Base-by-base conservation (phyloP, 1,140 invertebrate genomes). In the Antheraea mylitta region DNA sequence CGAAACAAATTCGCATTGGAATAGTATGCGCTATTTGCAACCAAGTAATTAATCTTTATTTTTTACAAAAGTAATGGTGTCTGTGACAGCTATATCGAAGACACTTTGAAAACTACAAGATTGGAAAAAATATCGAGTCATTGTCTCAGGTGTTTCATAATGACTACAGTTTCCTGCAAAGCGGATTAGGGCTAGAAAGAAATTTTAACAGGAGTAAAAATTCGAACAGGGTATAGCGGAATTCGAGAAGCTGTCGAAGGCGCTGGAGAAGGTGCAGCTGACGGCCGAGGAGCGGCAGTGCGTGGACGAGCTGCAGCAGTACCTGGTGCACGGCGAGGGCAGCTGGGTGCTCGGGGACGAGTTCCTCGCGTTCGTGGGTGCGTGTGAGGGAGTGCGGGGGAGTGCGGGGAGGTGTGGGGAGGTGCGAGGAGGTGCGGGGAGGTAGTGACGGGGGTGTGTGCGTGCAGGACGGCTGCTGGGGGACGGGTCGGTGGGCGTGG, bases 331-430 rank as follows among this genome's bases (percentile, higher is more conserved):
- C 70, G 96, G 97, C 75, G 97, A 98, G 79, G 97, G 97, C 59
- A 97, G 96, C 72, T 98, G 97, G 97, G 97, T 97, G 59, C 93
- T 98, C 10, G 97, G 97, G 2, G 97, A 98, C 75, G 95, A 97
- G 72, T 98, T 98, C 85, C 93, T 98, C 22, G 93, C 94, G 68
- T 97, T 98, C 80, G 94, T 98, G 68, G 96, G 96, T 96, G 67
- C 87, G 93, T 91, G 18, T 19, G 38, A 18, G 8, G 38, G 45
- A 61, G 10, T 13, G 11, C 37, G 42, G 62, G 10, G 60, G 11
- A 80, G 94, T 98, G 68, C 96, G 96, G 96, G 67, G 87, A 93
- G 89, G 13, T 38, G 22, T 16, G 19, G 67, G 87, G 93, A 90
- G n/a, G n/a, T n/a, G n/a, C n/a, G n/a, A n/a, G n/a, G n/a, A n/a